Evolutionary conservation across 2,113 vertebrate species (phyloP).

Genomic region (Cyprinodon variegatus): DNA sequence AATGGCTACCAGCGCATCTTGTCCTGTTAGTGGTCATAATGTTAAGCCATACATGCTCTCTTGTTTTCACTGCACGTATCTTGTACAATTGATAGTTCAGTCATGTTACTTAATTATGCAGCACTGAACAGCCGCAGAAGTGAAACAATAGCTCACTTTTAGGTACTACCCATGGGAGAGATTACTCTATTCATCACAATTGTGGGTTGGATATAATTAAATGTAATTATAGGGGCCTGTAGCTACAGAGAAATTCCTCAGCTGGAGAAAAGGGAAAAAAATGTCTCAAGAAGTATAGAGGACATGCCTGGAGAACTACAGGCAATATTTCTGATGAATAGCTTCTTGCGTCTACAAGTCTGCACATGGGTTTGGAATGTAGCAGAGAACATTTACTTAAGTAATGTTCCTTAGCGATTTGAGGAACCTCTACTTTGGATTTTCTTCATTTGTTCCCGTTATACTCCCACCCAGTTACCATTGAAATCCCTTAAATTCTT

Average conservation of each 20-base stretch:
- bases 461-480: background rate
- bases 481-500: background rate
- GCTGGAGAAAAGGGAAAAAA: conserved; percentile 20
- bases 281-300: conserved; percentile 28
- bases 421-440: background rate
- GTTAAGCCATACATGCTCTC: background rate
- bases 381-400: conserved; percentile 5
- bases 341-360: conserved; percentile 7
- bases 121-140: conserved; percentile 19
- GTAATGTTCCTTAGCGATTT: background rate
- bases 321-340: conserved; percentile 36
- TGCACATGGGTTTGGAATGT: conserved; percentile 4
- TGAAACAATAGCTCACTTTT: conserved; percentile 56
- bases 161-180: conserved; percentile 41
- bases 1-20: background rate
- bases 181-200: conserved; percentile 51
- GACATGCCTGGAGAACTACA: conserved; percentile 23
- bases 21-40: background rate
- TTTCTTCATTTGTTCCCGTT: background rate
- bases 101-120: conserved; percentile 16
- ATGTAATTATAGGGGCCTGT: conserved; percentile 61
- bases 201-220: conserved; percentile 55
- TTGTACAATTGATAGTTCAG: conserved; percentile 15
- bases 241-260: conserved; percentile 51
- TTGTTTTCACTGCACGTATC: background rate